Evolutionary conservation across 2,797 vertebrate species (phyloP).

Genomic region (Varecia variegata): DNA sequence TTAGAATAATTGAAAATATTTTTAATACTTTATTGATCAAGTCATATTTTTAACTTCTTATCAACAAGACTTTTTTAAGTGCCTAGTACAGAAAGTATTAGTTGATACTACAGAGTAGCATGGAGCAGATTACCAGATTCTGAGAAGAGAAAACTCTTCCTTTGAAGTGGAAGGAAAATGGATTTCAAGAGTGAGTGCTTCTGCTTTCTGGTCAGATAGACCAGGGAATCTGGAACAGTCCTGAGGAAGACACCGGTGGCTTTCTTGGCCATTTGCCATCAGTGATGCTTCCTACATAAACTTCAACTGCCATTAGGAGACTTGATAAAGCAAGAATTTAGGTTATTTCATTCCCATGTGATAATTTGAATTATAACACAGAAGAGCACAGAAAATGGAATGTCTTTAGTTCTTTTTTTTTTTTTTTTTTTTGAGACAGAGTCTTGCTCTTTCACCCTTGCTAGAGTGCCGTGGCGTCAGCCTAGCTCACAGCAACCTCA

Average conservation of each 20-base stretch:
- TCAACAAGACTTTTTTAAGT: not conserved
- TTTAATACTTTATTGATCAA: not conserved
- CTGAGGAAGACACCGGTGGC: not conserved
- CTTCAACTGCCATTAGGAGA: not conserved
- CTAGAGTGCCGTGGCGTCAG: too few species aligned
- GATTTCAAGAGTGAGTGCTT: not conserved
- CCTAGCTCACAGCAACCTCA: too few species aligned
- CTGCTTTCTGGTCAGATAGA: not conserved
- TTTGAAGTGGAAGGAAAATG: not conserved
- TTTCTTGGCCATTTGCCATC: not conserved
- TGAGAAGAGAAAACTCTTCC: not conserved
- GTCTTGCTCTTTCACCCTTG: too few species aligned
- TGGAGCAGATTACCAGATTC: not conserved
- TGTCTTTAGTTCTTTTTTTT: not conserved
- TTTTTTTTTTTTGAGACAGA: too few species aligned
- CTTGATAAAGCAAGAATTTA: not conserved
- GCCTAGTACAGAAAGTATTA: not conserved
- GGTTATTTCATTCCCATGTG: not conserved
- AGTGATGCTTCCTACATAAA: not conserved
- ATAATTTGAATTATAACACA: not conserved
- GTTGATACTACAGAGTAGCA: not conserved
- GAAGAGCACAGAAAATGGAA: not conserved
- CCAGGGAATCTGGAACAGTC: not conserved
- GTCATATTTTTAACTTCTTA: not conserved
- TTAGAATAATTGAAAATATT: not conserved